A percentile compares a stretch with the other conserved stretches of the same genome.
Conservation (phyloP, 2,797 vertebrate genomes). For the Poeciliopsis turneri region DNA sequence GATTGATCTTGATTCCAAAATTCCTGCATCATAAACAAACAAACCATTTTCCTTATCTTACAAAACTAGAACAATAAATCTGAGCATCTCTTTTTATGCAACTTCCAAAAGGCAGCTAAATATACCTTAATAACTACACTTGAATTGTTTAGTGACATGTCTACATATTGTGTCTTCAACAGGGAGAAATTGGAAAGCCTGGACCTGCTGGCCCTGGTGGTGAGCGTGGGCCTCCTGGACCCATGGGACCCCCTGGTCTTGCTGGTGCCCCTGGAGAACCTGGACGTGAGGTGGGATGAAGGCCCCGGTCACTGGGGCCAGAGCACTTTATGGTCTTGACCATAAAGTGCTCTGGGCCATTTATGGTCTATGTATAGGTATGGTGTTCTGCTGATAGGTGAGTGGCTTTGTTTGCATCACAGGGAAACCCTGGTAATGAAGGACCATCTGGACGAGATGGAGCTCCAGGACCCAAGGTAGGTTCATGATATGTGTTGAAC, state of each 20-base stretch:
- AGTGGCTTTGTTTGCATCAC: slow-evolving; percentile 34
- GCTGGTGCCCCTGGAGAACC: slow-evolving; percentile 92
- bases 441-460: slow-evolving; percentile 93
- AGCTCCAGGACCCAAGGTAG: slow-evolving; percentile 90
- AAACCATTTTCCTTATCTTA: background rate
- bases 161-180: slow-evolving; percentile 12
- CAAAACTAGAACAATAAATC: background rate
- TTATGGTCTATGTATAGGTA: background rate
- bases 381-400: background rate
- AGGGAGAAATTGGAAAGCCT: slow-evolving; percentile 94
- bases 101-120: background rate
- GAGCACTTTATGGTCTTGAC: too few species aligned
- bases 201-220: slow-evolving; percentile 87
- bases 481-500: slow-evolving; percentile 14
- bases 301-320: background rate
- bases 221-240: slow-evolving; percentile 94
- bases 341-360: too few species aligned
- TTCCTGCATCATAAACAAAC: background rate
- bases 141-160: background rate
- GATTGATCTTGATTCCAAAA: background rate
- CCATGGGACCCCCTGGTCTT: slow-evolving; percentile 91
- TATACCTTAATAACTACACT: background rate
- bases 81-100: background rate
- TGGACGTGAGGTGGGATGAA: slow-evolving; percentile 90
- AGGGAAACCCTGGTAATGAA: slow-evolving; percentile 93